phyloP scores from a whole-genome alignment of 2,888 invertebrate genomes.

The Dioctria rufipes region DNA sequence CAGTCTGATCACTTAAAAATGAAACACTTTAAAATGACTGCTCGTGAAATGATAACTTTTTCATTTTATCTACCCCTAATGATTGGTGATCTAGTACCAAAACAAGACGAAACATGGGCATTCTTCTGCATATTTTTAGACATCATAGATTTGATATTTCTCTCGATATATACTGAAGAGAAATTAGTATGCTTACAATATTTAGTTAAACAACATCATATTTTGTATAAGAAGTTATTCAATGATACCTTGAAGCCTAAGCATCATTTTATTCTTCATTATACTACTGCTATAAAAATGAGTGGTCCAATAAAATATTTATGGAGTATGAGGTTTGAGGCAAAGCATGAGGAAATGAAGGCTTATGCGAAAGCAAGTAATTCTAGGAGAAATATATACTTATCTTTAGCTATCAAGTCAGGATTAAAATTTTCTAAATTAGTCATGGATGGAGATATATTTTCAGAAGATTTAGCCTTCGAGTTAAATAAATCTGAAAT shows the following conservation, averaged over 20 bases:
- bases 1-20: neutral
- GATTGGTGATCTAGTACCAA: constrained; percentile 17
- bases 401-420: neutral
- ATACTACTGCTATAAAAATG: constrained; percentile 3
- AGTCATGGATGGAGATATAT: too few relatives aligned
- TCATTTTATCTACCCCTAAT: neutral
- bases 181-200: neutral
- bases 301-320: constrained; percentile 11
- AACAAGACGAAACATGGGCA: neutral
- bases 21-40: constrained; percentile 11
- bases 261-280: constrained; percentile 24
- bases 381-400: constrained; percentile 1
- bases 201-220: neutral
- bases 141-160: neutral
- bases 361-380: constrained; percentile 12
- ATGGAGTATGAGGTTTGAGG: constrained; percentile 4
- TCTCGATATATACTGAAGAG: neutral
- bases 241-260: neutral
- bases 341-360: constrained; percentile 19
- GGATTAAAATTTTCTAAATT: neutral
- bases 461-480: too few relatives aligned
- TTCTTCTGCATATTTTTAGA: neutral
- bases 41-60: constrained; percentile 21
- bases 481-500: too few relatives aligned
- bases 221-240: neutral